Base-by-base conservation (phyloP, 2,113 vertebrate genomes). In the Muntiacus muntjak region DNA sequence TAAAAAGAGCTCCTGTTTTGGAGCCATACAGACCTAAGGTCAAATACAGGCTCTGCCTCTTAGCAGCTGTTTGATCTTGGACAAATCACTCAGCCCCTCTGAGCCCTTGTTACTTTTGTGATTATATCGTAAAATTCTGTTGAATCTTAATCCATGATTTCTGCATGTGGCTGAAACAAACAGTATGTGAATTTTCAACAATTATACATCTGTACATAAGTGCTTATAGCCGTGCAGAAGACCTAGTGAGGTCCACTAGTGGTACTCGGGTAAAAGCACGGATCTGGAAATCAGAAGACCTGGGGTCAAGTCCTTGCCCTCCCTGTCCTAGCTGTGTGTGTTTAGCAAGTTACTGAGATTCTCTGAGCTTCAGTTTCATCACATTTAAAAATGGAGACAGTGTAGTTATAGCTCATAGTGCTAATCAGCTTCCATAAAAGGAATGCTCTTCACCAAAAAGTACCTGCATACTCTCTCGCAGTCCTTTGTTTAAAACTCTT, bases 111-210 rank as follows among this genome's bases (percentile, higher is more conserved):
- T 83, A 78, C 60, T 67, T 95, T 43, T 43, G 50, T 90, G 92
- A 90, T 83, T 82, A 17, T 79, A 43, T 95, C 50, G 33, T 64
- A 91, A 89, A 82, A 87, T 89, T 82, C 45, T 89, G 1, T 74
- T 94, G 55, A 26, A 57, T 87, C 71, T 90, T 92, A 76, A 67
- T 91, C 84, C 15, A 11, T 83, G 84, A 62, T 50, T 97, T 97
- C 96, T 94, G 30, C 60, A 16, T 33, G 13, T 84, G 45, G 28
- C 28, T 94, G 33, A 88, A 90, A 94, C 84, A 93, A 91, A 81
- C 43, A 90, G 55, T 67, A 28, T 82, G 54, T 96, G 84, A 82
- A 9, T 96, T 91, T 54, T 60, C 87, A 87, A 2, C 62, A 25
- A 14, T 78, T 94, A 58, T 81, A 88, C 91, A 82, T 93, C 76